Evolutionary conservation across 2,888 invertebrate species (phyloP), one percentile per base, ranked within the genome.

Genomic region (Synergus laeviventris): DNA sequence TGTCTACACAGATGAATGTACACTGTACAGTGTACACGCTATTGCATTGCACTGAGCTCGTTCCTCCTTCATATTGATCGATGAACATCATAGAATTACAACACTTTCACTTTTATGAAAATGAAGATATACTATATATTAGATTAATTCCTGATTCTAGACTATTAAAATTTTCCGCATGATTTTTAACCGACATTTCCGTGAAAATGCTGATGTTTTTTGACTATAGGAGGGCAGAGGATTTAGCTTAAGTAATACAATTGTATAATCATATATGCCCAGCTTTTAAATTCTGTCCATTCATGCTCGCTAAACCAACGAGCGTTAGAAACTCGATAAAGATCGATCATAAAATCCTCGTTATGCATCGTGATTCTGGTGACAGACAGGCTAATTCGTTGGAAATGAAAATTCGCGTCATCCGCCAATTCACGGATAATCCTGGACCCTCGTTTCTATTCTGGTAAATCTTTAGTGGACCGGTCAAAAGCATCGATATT

Each of bases 381-480:
- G 83, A 85, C 79, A 78, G 88, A 86, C 87, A 85, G 88, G 86
- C 88, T 86, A 85, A 87, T 87, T 85, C 82, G 81, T 81, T 78
- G 83, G 82, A 86, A 86, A 86, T 86, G 86, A 86, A 87, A 87
- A 86, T 88, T 86, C 85, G 85, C 86, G 82, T 84, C 84, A 76
- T 83, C 73, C 61, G 76, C 70, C 36, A 38, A 45, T 74, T 62
- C 78, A 74, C 77, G 54, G 73, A 77, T 61, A 77, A 75, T 78
- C 78, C 60, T 59, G 66, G 24, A 66, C 66, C 66, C 66, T 66
- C 45, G 45, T 45, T 66, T 31, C 11, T 12, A 45, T 66, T 16
- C 9, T 45, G 45, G 14, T 42, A 31, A 66, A 66, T 66, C 66
- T 45, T 66, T 66, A 45, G 66, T 45, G 21, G 21, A 66, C 66